Conservation (phyloP, 2,113 vertebrate genomes). For the Petaurus breviceps region DNA sequence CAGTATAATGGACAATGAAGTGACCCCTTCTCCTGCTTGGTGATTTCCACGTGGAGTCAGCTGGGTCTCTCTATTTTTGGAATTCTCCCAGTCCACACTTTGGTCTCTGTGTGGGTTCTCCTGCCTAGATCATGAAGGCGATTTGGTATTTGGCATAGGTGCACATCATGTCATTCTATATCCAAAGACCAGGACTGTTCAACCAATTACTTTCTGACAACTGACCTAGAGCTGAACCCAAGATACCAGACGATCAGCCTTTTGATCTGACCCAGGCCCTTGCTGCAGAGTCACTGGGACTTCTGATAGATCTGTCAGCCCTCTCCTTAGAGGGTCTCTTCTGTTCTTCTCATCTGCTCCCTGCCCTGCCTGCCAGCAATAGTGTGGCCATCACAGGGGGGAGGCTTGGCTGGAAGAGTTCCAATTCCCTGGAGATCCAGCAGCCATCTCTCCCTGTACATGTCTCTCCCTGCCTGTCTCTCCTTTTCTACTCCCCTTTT, state of each 20-base stretch:
- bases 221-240: constrained; percentile 27
- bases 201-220: constrained; percentile 4
- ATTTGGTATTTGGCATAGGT: neutral
- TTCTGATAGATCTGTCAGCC: neutral
- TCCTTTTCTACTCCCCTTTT: constrained; percentile 29
- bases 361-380: neutral
- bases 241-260: constrained; percentile 31
- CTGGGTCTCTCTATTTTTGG: neutral
- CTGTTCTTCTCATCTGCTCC: constrained; percentile 14
- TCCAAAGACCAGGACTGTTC: constrained; percentile 4
- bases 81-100: neutral
- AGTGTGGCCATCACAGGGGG: constrained; percentile 24
- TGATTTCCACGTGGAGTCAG: constrained; percentile 55
- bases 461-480: neutral
- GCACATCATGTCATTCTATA: neutral
- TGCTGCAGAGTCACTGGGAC: neutral
- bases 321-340: neutral
- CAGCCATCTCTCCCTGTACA: constrained; percentile 32
- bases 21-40: constrained; percentile 69
- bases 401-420: neutral
- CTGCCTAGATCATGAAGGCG: neutral
- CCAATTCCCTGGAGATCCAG: constrained; percentile 2
- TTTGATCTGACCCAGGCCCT: neutral
- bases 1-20: neutral
- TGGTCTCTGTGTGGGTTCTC: neutral